These are phyloP conservation scores for Graptemys geographica DNA, from an alignment of 2,797 vertebrate genomes.

Conservation along the genomic window DNA sequence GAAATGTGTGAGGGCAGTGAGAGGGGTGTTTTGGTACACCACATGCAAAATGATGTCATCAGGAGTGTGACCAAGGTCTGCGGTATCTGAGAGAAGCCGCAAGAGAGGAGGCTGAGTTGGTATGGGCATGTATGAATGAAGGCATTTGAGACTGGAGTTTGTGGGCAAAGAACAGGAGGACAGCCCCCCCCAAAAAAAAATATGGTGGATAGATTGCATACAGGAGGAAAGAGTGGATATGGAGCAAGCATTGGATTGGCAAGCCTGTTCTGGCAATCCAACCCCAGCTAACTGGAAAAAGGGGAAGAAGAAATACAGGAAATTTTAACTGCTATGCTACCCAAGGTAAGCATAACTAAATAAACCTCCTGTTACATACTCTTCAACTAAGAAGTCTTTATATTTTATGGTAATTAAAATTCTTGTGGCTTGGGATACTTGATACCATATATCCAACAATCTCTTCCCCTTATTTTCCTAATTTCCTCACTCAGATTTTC, in stretches of 20 bases:
- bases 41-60: neutral
- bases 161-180: neutral
- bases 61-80: neutral
- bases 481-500: conserved; percentile 56
- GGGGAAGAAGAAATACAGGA: neutral
- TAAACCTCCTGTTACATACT: conserved; percentile 28
- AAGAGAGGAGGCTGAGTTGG: neutral
- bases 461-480: conserved; percentile 59
- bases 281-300: neutral
- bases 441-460: conserved; percentile 39
- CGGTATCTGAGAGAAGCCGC: neutral
- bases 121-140: neutral
- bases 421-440: conserved; percentile 64
- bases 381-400: conserved; percentile 57
- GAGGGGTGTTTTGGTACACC: neutral
- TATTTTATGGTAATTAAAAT: conserved; percentile 70
- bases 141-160: neutral
- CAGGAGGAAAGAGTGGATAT: neutral
- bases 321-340: conserved; percentile 42
- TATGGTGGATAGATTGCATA: neutral
- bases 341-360: conserved; percentile 50
- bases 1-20: neutral
- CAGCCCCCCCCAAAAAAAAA: neutral
- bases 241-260: neutral
- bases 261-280: neutral